Evolutionary conservation across 2,888 invertebrate genomes (phyloP).

Genomic region (Amphipoea oculea): DNA sequence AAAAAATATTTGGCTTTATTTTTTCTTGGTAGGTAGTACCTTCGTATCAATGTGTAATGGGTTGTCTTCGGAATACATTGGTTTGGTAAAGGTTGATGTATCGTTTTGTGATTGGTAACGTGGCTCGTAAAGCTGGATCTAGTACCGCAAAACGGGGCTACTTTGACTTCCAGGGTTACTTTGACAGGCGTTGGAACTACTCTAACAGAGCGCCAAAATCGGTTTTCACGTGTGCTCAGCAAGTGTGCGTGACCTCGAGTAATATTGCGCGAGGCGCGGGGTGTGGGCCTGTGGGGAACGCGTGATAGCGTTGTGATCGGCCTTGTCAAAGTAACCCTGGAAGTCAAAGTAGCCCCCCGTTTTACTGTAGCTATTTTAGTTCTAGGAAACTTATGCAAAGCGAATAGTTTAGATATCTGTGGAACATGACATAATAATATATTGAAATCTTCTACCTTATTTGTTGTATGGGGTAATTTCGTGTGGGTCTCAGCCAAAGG

Average conservation of each 20-base stretch:
- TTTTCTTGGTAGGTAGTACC: conserved; percentile 43
- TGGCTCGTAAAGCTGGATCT: conserved; percentile 3
- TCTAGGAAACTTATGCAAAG: not conserved
- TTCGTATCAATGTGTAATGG: conserved; percentile 57
- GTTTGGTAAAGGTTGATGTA: conserved; percentile 37
- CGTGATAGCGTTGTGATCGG: no score
- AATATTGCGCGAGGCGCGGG: no score
- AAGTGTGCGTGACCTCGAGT: no score
- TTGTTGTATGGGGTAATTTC: not conserved
- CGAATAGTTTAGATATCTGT: not conserved
- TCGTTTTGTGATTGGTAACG: conserved; percentile 20
- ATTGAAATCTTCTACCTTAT: not conserved
- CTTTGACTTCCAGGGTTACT: no score
- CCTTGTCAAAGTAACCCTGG: no score
- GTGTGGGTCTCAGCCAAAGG: not conserved
- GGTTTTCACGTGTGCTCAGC: no score
- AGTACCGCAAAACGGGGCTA: no score
- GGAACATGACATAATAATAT: not conserved
- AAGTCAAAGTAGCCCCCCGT: no score
- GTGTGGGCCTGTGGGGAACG: no score
- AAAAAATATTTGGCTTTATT: conserved; percentile 48
- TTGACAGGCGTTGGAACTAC: no score
- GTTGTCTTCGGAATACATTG: conserved; percentile 36
- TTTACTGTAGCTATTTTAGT: not conserved
- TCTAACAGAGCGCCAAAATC: no score